These are phyloP conservation scores for Idaea aversata DNA, from an alignment of 2,888 invertebrate species.

Conservation along the genomic window DNA sequence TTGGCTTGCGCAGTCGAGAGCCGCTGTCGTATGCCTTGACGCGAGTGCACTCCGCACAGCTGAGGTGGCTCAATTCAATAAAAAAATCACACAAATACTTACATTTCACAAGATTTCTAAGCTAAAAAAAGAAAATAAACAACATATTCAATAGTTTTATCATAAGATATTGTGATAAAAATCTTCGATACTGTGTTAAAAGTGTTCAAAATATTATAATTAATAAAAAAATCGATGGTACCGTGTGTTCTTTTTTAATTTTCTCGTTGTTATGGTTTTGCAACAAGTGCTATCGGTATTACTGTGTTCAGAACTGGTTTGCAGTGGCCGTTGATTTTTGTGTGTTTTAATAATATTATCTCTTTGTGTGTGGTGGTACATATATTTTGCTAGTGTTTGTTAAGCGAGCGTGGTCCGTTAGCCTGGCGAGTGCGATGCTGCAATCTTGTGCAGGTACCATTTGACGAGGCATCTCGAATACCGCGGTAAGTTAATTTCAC, in stretches of 20 bases:
- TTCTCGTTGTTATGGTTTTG: slow-evolving; percentile 60
- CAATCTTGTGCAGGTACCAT: slow-evolving; percentile 44
- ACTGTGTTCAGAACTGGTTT: slow-evolving; percentile 58
- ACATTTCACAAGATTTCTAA: slow-evolving; percentile 7
- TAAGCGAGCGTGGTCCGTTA: slow-evolving; percentile 46
- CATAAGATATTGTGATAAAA: slow-evolving; percentile 44
- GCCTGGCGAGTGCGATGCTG: slow-evolving; percentile 46
- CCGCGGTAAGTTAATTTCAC: slow-evolving; percentile 44
- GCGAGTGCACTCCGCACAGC: slow-evolving; percentile 34
- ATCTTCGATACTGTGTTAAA: slow-evolving; percentile 29
- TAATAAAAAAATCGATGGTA: slow-evolving; percentile 66
- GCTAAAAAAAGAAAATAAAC: slow-evolving; percentile 32
- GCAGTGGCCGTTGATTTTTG: slow-evolving; percentile 66
- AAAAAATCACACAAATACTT: slow-evolving; percentile 48
- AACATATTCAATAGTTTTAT: slow-evolving; percentile 53
- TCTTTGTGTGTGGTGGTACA: slow-evolving; percentile 29
- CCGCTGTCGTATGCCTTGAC: slow-evolving; percentile 33
- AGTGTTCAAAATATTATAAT: slow-evolving; percentile 40
- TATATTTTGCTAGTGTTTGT: slow-evolving; percentile 61
- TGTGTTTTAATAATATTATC: slow-evolving; percentile 60
- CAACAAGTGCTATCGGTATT: slow-evolving; percentile 64
- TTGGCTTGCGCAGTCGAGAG: slow-evolving; percentile 65
- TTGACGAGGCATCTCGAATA: slow-evolving; percentile 43
- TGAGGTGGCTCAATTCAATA: slow-evolving; percentile 52
- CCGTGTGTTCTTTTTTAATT: slow-evolving; percentile 57